These are phyloP conservation scores for Aldrovandia affinis DNA, from an alignment of 2,797 vertebrate genomes.

Conservation along the genomic window DNA sequence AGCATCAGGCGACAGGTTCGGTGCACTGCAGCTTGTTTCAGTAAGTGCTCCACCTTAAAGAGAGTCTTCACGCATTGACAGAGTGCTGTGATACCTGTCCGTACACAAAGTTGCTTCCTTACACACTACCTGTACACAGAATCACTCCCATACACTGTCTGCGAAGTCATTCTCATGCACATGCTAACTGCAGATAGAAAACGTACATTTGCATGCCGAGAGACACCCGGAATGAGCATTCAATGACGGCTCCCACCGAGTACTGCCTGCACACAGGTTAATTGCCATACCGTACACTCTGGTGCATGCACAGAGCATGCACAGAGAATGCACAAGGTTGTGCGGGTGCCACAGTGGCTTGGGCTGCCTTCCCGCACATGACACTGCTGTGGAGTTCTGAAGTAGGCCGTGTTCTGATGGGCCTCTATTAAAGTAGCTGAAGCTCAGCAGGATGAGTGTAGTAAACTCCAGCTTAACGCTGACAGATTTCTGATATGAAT, in stretches of 20 bases:
- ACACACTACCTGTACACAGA: not conserved
- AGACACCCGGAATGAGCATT: not conserved
- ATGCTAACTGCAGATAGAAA: not conserved
- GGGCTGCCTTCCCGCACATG: not conserved
- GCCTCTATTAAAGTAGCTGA: not conserved
- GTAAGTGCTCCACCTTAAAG: constrained; percentile 50
- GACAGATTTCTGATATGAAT: not conserved
- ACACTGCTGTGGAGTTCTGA: not conserved
- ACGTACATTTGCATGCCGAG: not conserved
- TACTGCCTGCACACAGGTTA: not conserved
- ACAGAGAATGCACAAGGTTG: not conserved
- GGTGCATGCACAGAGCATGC: not conserved
- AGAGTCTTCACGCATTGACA: constrained; percentile 29
- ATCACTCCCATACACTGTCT: not conserved
- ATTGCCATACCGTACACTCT: not conserved
- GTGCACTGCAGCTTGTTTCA: constrained; percentile 50
- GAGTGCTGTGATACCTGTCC: too few relatives aligned
- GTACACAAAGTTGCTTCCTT: not conserved
- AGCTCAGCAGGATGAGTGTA: not conserved
- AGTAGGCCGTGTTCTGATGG: not conserved
- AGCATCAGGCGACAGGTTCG: constrained; percentile 54
- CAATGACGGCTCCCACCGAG: not conserved
- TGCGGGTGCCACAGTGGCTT: not conserved
- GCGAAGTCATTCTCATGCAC: not conserved
- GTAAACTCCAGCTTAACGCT: not conserved